Percentiles rank a stretch among this genome's conserved stretches.
phyloP scores from a whole-genome alignment of 2,797 vertebrate genomes.

The Hozukius guyotensis region DNA sequence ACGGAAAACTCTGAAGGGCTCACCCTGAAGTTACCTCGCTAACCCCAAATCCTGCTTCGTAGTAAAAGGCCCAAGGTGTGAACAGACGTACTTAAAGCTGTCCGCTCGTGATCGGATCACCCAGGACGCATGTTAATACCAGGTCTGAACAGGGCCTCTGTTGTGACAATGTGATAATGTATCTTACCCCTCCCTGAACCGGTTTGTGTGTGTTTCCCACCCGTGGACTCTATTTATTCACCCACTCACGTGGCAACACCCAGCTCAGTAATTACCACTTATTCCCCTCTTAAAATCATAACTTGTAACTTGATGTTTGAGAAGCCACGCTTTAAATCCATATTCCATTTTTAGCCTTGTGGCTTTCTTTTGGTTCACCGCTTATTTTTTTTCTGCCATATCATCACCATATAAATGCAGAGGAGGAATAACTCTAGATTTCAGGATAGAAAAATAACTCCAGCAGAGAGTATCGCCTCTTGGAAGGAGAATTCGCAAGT shows the following conservation, averaged over 20 bases:
- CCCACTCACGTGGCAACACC: constrained; percentile 59
- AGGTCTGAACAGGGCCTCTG: no score
- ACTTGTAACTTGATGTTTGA: constrained; percentile 40
- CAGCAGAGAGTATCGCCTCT: constrained; percentile 4
- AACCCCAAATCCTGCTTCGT: no score
- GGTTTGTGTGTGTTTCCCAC: constrained; percentile 30
- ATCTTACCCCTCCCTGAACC: not conserved
- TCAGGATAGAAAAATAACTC: constrained; percentile 21
- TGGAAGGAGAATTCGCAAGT: constrained; percentile 30
- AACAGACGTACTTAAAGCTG: no score
- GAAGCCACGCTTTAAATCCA: constrained; percentile 44
- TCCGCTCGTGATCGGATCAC: no score
- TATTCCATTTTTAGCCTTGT: constrained; percentile 63
- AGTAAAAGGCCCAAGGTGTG: no score
- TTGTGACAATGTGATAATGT: not conserved
- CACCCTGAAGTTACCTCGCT: no score
- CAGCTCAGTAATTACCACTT: constrained; percentile 61
- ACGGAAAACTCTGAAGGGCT: no score
- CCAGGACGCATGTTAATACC: no score
- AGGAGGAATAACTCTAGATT: constrained; percentile 24
- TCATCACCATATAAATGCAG: constrained; percentile 57
- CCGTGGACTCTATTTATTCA: constrained; percentile 46
- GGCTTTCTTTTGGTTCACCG: constrained; percentile 57
- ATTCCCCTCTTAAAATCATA: constrained; percentile 53
- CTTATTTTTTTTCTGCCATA: constrained; percentile 29